A percentile compares a stretch with the other conserved stretches of the same genome.
phyloP scores from a whole-genome alignment of 1,140 invertebrate genomes.

The Alviniconcha marisindica region DNA sequence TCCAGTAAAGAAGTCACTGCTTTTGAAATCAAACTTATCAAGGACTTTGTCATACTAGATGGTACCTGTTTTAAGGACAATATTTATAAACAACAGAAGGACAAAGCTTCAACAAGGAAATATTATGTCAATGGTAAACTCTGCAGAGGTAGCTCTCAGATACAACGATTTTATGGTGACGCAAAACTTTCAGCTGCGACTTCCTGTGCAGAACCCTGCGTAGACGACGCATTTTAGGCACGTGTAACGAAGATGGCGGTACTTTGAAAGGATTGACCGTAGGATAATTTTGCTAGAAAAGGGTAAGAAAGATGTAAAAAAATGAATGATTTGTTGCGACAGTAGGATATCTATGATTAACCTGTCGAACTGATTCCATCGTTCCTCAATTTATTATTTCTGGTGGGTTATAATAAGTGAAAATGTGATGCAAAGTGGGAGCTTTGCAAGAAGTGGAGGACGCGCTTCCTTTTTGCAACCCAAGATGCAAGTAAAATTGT shows the following conservation, averaged over 20 bases:
- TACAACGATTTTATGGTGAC: not conserved
- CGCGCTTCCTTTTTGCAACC: too few relatives aligned
- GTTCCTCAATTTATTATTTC: too few relatives aligned
- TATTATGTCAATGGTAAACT: not conserved
- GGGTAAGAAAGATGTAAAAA: not conserved
- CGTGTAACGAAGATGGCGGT: constrained; percentile 47
- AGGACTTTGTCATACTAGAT: not conserved
- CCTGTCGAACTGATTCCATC: too few relatives aligned
- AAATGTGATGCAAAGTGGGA: too few relatives aligned
- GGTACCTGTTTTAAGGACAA: not conserved
- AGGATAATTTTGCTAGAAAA: not conserved
- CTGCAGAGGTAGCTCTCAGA: too few relatives aligned
- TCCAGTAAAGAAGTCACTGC: too few relatives aligned
- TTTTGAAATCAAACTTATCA: too few relatives aligned
- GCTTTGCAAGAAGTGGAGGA: too few relatives aligned
- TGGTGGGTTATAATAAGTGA: too few relatives aligned
- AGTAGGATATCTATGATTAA: too few relatives aligned
- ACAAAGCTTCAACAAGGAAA: not conserved
- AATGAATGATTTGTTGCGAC: too few relatives aligned
- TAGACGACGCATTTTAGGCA: constrained; percentile 37
- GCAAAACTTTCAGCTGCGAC: not conserved
- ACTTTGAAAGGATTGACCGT: constrained; percentile 35
- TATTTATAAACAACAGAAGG: not conserved
- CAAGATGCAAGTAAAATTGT: too few relatives aligned
- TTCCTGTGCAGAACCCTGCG: constrained; percentile 43